Percentiles rank a stretch among this genome's conserved stretches.
phyloP scores from a whole-genome alignment of 2,113 vertebrate species.

The Pterocles burchelli region DNA sequence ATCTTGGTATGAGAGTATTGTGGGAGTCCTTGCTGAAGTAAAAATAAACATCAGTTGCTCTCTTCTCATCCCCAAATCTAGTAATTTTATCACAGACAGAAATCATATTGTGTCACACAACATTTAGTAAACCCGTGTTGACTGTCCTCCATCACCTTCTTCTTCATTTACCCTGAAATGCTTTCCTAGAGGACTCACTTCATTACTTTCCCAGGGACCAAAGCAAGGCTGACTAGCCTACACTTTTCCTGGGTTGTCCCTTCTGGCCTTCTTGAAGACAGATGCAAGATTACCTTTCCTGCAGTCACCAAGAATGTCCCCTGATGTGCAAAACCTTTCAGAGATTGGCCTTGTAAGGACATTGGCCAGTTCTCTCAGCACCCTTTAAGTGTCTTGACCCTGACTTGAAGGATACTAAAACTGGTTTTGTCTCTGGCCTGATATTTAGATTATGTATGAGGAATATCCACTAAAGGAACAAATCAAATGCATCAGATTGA shows the following conservation, averaged over 20 bases:
- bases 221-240: background rate
- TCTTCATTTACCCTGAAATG: background rate
- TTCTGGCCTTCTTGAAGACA: background rate
- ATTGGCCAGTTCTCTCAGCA: background rate
- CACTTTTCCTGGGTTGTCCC: background rate
- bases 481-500: background rate
- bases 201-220: background rate
- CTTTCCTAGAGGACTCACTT: background rate
- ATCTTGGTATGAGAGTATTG: background rate
- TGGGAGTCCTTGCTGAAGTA: background rate
- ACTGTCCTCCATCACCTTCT: background rate
- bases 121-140: fast-evolving
- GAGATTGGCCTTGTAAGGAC: background rate
- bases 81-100: background rate
- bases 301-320: background rate
- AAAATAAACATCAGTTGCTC: background rate
- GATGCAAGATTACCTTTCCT: background rate
- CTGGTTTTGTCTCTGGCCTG: background rate
- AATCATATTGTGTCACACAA: background rate
- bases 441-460: background rate
- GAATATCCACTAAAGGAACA: background rate
- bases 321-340: background rate
- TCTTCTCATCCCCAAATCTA: background rate
- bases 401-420: background rate
- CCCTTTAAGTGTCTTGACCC: background rate